Base-by-base conservation (phyloP, 2,888 invertebrate species). In the Drosophila quinaria region DNA sequence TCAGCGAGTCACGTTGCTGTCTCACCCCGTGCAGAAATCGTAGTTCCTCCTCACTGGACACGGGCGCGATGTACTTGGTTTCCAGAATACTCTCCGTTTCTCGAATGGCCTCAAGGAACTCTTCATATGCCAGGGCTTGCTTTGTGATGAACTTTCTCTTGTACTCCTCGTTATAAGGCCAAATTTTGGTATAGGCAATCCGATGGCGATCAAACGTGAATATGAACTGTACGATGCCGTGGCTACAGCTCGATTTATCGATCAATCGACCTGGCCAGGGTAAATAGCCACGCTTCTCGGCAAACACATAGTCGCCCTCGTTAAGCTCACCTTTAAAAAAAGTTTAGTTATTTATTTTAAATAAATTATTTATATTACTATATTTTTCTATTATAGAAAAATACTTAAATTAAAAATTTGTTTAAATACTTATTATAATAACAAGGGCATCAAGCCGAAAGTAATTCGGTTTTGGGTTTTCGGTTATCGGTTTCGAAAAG, bases 261-360 rank as follows among this genome's bases (percentile, higher is more conserved):
- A 65, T 8, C 5, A 81, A 3, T 13, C 11, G 33, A 10, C 17
- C 77, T 1, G 77, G 83, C 80, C 80, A 80, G 0, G 65, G 25
- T 1, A 70, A 8, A 25, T 52, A 72, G 4, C 78, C 84, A 8
- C 0, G 0, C 0, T 29, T n/a, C 29, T 67, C 11, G 1, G 67
- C 81, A 41, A 83, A 83, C 3, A 81, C 77, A 25, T 76, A 5
- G 0, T 75, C 67, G 2, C 52, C 58, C 1, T 9, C 39, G 15
- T 13, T 19, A 2, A 51, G 29, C 0, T 13, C 0, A 25, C 22
- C 74, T 74, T 6, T 1, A 41, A 60, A 29, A 9, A 25, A n/a
- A 33, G 6, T 15, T 15, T 15, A n/a, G 5, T 22, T 22, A 44
- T n/a, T 8, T 8, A 15, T n/a, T n/a, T n/a, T n/a, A n/a, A n/a